Base-by-base conservation (phyloP, 2,888 invertebrate species). In the Melanchra persicariae region DNA sequence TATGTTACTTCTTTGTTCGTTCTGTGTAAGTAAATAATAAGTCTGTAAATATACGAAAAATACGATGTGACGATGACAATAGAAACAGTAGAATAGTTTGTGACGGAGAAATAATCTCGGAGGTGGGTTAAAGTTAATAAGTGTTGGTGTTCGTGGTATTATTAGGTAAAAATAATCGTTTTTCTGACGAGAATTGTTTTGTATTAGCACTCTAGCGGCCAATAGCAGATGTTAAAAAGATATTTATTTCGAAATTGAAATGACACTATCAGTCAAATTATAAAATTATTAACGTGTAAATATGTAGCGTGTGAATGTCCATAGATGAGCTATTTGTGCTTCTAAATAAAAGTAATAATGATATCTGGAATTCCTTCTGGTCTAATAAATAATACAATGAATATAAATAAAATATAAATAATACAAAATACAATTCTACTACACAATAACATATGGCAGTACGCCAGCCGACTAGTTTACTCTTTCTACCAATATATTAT, bases 41-140 rank as follows among this genome's bases (percentile, higher is more conserved):
- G 52, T 17, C 51, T 84, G 72, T 83, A 79, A 60, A 77, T 85
- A 77, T 75, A 75, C 19, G 51, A 66, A 70, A 77, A 86, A 84
- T 80, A 79, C 81, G 84, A 89, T 83, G 95, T 94, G 95, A 94
- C 94, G 82, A 94, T 91, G 95, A 95, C 95, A 95, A 95, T 95
- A 95, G 85, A 86, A 91, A 83, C 67, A 69, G 79, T 93, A 93
- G 90, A 76, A 71, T 85, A 85, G 47, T 70, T 55, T 30, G 55
- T 52, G 63, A 63, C 12, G 70, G 71, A 74, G 66, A 68, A 90
- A 87, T 77, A 52, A 70, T 73, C 65, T 62, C 63, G 52, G 45
- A 60, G 60, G 61, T 67, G 70, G 37, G 52, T 30, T 77, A 65
- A 64, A 24, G 26, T 55, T 74, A 75, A 17, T 63, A 57, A 45